Evolutionary conservation across 2,797 vertebrate species (phyloP), one percentile per base, ranked within the genome.

Genomic region (Chaunax sp.): DNA sequence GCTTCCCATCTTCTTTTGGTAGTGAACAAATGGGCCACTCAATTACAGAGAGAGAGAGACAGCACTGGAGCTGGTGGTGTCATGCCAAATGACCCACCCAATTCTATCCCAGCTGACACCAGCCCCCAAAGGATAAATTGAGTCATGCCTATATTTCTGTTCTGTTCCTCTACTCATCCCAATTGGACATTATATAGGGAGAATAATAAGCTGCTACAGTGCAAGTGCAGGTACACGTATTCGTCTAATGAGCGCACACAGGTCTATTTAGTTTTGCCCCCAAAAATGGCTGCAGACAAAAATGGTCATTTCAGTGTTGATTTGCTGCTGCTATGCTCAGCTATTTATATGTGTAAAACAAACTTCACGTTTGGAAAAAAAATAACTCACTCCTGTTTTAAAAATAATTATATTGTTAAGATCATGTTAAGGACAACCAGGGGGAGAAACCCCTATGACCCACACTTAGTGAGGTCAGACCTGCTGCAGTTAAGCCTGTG

Each of bases 141-240:
- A 90, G 56, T 89, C 81, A 79, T 81, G 69, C 43, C 69, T 66
- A 82, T 56, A 85, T 65, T 72, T 64, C 78, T 83, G 58, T 78
- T 78, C 64, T 75, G 65, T 70, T 77, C 64, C 58, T 72, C 69
- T 40, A 18, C 70, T 83, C 69, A 70, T 85, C 54, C 60, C 69
- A 84, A 88, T 69, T 59, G 72, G 76, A 73, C 43, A 28, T 83
- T 77, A 66, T 68, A 59, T 69, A 78, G 78, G 61, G 19, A 71
- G 51, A 52, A 58, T 52, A 76, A 77, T 61, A 43, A 77, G 76
- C 33, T 45, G 53, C 63, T 38, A 3, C 46, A 41, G 54, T 66
- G 61, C 73, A 50, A 50, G 23, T 50, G 23, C 62, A 69, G 49
- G 51, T 73, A 66, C 40, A 5, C 43, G 49, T 54, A 23, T 75